phyloP scores from a whole-genome alignment of 2,113 vertebrate genomes.

The Rana temporaria region DNA sequence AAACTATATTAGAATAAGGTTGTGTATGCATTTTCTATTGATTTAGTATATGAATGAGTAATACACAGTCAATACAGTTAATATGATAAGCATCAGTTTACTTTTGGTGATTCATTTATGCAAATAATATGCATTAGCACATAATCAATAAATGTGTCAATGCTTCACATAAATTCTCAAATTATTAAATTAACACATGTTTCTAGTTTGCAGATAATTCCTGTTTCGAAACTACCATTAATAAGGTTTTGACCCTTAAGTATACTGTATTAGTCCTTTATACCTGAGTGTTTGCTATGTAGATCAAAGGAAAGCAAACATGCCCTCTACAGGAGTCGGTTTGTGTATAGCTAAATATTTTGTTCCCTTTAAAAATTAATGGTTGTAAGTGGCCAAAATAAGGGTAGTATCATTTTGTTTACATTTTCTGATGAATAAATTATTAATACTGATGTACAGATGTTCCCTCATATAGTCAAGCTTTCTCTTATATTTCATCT shows the following conservation, averaged over 20 bases:
- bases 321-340: slow-evolving; percentile 12
- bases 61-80: neutral
- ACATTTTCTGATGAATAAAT: neutral
- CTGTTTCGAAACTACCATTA: neutral
- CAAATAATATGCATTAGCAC: neutral
- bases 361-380: slow-evolving; percentile 35
- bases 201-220: neutral
- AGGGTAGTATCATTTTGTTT: slow-evolving; percentile 10
- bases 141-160: neutral
- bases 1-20: too few species aligned
- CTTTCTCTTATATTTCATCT: too few species aligned
- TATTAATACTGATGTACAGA: too few species aligned
- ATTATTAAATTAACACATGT: neutral
- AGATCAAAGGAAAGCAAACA: slow-evolving; percentile 40
- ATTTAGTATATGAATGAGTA: neutral
- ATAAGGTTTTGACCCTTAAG: slow-evolving; percentile 34
- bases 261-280: neutral
- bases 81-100: too few species aligned
- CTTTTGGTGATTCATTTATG: too few species aligned
- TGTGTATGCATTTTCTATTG: too few species aligned
- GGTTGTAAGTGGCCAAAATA: slow-evolving; percentile 8
- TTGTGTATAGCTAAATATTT: slow-evolving; percentile 41
- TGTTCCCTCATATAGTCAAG: too few species aligned
- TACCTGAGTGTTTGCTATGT: slow-evolving; percentile 26
- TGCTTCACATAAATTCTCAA: neutral